These are phyloP conservation scores for Ostrea denselamellosa DNA, from an alignment of 1,140 invertebrate species.

Conservation along the genomic window DNA sequence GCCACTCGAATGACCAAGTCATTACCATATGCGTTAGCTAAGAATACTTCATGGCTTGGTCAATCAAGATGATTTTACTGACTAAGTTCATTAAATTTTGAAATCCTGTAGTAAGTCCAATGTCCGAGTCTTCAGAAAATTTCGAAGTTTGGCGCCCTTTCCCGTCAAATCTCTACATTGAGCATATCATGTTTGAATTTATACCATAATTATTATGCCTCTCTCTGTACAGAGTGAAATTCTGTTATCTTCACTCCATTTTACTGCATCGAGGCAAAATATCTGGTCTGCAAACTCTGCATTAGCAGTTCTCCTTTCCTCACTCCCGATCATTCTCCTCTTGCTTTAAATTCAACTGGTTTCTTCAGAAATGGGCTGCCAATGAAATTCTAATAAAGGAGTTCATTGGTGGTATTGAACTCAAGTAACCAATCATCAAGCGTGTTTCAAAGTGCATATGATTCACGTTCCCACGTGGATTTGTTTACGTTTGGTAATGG, in stretches of 20 bases:
- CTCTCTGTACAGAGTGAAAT: not conserved
- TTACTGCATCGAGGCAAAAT: conserved; percentile 8
- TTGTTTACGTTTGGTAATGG: conserved; percentile 4
- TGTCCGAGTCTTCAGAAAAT: too few species aligned
- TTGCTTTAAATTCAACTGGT: not conserved
- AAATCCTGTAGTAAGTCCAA: too few species aligned
- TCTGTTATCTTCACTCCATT: conserved; percentile 13
- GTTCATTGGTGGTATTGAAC: not conserved
- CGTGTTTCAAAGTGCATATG: not conserved
- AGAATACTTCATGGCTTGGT: too few species aligned
- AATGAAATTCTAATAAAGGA: not conserved
- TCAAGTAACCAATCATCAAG: not conserved
- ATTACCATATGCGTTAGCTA: too few species aligned
- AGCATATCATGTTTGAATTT: not conserved
- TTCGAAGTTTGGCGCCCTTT: too few species aligned
- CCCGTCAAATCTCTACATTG: not conserved
- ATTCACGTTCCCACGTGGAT: not conserved
- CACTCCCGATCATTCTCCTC: not conserved
- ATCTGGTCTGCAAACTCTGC: conserved; percentile 12
- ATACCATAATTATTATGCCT: conserved; percentile 13
- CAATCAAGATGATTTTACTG: too few species aligned
- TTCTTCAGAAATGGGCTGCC: not conserved
- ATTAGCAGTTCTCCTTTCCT: not conserved
- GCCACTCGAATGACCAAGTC: too few species aligned
- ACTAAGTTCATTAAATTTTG: too few species aligned